These are phyloP conservation scores for Trichechus manatus DNA, from an alignment of 2,113 vertebrate genomes.

Conservation along the genomic window DNA sequence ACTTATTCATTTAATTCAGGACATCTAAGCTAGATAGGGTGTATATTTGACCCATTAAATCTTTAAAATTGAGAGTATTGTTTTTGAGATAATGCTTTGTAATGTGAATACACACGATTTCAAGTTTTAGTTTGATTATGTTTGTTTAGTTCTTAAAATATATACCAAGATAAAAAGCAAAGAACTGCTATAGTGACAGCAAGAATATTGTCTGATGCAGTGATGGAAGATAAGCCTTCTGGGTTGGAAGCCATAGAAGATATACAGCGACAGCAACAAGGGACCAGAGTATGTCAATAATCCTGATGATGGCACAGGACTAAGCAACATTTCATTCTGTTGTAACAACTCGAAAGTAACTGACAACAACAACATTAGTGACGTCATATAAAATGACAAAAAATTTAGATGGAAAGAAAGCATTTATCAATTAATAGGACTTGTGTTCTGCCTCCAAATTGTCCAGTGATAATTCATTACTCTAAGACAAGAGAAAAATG, in stretches of 20 bases:
- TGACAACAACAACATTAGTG: no score
- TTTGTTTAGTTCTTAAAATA: not conserved
- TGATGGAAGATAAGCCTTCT: no score
- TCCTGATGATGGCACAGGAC: no score
- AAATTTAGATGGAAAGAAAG: not conserved
- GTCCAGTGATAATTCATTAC: not conserved
- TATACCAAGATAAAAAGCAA: not conserved
- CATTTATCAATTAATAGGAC: not conserved
- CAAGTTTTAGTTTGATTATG: conserved; percentile 4
- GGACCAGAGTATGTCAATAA: no score
- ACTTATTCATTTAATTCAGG: not conserved
- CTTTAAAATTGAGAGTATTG: not conserved
- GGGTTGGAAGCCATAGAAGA: no score
- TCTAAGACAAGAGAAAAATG: not conserved
- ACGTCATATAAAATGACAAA: not conserved
- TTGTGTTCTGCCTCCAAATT: not conserved
- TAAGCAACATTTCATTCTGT: no score
- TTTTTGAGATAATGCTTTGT: conserved; percentile 3
- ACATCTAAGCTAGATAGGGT: not conserved
- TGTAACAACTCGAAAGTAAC: no score
- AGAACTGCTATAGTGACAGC: not conserved
- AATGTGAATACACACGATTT: not conserved
- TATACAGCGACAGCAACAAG: no score
- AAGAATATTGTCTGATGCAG: no score
- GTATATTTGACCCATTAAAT: not conserved